Evolutionary conservation across 1,140 invertebrate genomes (phyloP).

Genomic region (Ectropis grisescens): DNA sequence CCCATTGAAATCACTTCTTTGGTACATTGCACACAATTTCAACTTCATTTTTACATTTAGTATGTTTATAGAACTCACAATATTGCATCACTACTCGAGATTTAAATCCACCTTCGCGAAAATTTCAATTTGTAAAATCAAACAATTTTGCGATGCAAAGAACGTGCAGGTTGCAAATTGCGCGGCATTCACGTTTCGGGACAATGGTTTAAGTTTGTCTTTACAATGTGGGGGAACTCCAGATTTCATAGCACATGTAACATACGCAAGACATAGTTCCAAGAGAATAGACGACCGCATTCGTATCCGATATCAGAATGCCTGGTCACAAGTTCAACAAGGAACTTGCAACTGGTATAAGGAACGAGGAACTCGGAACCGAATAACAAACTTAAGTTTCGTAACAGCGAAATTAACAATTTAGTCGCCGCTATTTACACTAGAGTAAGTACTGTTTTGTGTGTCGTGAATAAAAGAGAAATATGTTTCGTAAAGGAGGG

Average conservation of each 20-base stretch:
- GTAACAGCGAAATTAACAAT: neutral
- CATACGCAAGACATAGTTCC: no score
- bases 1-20: no score
- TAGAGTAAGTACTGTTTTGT: neutral
- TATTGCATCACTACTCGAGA: neutral
- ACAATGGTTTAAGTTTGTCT: slow-evolving; percentile 28
- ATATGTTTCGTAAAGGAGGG: neutral
- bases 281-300: slow-evolving; percentile 15
- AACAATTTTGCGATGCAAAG: slow-evolving; percentile 6
- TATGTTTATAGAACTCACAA: no score
- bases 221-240: slow-evolving; percentile 6
- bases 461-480: neutral
- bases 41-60: no score
- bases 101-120: slow-evolving; percentile 3
- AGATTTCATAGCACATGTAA: no score
- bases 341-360: slow-evolving; percentile 3
- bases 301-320: slow-evolving; percentile 14
- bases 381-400: neutral
- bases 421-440: no score
- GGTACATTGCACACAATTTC: no score
- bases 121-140: slow-evolving; percentile 1
- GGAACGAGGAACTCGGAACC: neutral
- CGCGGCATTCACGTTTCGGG: slow-evolving; percentile 17
- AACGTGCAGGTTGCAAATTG: slow-evolving; percentile 17
- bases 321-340: slow-evolving; percentile 10